Evolutionary conservation across 1,140 invertebrate species (phyloP).

Genomic region (Orchesella cincta): DNA sequence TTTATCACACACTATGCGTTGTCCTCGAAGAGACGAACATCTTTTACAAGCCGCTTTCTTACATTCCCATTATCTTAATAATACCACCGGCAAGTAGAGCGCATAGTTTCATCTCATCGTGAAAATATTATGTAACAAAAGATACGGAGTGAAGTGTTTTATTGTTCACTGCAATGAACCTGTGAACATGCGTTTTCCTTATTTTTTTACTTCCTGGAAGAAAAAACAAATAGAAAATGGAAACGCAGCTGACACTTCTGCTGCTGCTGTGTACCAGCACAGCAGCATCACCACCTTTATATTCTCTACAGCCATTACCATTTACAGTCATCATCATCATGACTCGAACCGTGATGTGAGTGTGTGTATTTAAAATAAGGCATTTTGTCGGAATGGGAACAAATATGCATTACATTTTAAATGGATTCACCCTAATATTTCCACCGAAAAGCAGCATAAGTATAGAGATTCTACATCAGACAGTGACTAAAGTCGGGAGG

Average conservation of each 20-base stretch:
- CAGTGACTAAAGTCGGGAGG: background rate
- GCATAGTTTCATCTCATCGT: background rate
- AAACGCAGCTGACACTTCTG: conserved; percentile 17
- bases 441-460: background rate
- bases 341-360: conserved; percentile 8
- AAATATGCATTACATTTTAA: conserved; percentile 29
- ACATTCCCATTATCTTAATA: no score
- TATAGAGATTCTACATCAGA: background rate
- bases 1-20: no score
- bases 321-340: conserved; percentile 13
- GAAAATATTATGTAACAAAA: conserved; percentile 13
- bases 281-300: background rate
- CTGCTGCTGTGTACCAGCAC: background rate
- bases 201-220: conserved; percentile 4
- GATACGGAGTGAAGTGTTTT: background rate
- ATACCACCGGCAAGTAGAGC: no score
- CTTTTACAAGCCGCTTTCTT: no score
- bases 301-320: conserved; percentile 10
- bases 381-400: conserved; percentile 1
- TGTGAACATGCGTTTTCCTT: conserved; percentile 12
- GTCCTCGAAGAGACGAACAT: no score
- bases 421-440: conserved; percentile 14
- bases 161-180: conserved; percentile 8
- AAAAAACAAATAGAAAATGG: background rate
- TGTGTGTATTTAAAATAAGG: conserved; percentile 8